Evolutionary conservation across 2,888 invertebrate species (phyloP), one percentile per base, ranked within the genome.

Genomic region (Phlogophora meticulosa): DNA sequence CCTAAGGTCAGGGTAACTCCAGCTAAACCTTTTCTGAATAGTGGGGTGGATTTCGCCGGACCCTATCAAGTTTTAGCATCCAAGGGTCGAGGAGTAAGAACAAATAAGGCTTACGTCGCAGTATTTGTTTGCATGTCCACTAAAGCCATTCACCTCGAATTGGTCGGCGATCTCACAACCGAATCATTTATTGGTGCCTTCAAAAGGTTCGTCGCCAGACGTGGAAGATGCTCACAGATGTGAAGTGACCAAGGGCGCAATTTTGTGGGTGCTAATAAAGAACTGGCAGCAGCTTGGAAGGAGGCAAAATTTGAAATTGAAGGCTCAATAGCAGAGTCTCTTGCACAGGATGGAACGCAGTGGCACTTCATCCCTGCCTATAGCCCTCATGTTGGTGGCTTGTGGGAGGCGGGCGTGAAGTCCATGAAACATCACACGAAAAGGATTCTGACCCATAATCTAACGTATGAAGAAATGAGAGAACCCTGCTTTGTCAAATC

Each of bases 341-440:
- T 63, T 7, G 48, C 63, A n/a, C n/a, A 7, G 5, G 63, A 63
- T 13, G 56, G 63, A 1, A 63, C 56, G 4, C 63, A 63, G 13
- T 63, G 56, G 48, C 63, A 63, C 17, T 56, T 43, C 36, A 49
- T 56, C 4, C 63, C 63, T 4, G 48, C 63, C 13, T 56, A 63
- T 11, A 56, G 56, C 42, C 63, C 63, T 11, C 40, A 63, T n/a
- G 15, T 63, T 4, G 63, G 63, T 32, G 62, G 55, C 5, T 48
- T 62, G 11, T 62, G 61, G 55, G 40, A 56, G 4, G 48, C 61
- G 9, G 59, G 32, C 4, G 49, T 59, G 28, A 59, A 59, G 20
- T 42, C 28, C 11, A 32, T 51, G 15, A 46, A 62, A 28, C 13
- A 55, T 15, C 45, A 48, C 24, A 28, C 28, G 45, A 45, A 45